These are phyloP conservation scores for Tuta absoluta DNA, from an alignment of 2,888 invertebrate species.

Conservation along the genomic window DNA sequence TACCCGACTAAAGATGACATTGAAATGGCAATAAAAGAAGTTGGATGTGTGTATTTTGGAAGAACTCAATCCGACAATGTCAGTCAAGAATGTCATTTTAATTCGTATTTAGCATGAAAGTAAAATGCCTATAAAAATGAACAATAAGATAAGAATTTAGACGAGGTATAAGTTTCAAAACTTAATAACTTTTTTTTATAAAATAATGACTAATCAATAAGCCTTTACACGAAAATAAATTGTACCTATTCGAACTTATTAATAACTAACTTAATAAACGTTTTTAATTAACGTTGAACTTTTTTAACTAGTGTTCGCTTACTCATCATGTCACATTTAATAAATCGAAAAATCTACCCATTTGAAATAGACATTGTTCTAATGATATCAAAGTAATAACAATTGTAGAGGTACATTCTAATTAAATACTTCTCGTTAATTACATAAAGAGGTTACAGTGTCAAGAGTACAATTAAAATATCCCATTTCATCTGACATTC, in stretches of 20 bases:
- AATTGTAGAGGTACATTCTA: slow-evolving; percentile 3
- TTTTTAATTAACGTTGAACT: no score
- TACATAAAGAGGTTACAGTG: not conserved
- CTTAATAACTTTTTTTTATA: no score
- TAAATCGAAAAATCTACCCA: not conserved
- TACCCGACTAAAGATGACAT: not conserved
- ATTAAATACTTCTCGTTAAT: not conserved
- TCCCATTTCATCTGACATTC: not conserved
- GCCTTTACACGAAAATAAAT: no score
- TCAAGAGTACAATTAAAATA: not conserved
- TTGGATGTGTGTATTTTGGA: no score
- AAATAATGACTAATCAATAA: no score
- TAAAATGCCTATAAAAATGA: not conserved
- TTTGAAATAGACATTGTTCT: not conserved
- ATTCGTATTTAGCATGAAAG: not conserved
- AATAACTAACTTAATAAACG: no score
- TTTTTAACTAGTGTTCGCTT: no score
- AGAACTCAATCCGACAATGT: no score
- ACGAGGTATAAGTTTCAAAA: no score
- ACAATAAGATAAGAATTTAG: no score
- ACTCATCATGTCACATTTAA: no score
- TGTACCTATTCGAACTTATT: no score
- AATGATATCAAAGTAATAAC: not conserved
- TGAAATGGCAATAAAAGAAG: not conserved
- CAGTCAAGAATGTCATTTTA: not conserved